phyloP scores from a whole-genome alignment of 2,888 invertebrate species.

The Galerucella calmariensis region DNA sequence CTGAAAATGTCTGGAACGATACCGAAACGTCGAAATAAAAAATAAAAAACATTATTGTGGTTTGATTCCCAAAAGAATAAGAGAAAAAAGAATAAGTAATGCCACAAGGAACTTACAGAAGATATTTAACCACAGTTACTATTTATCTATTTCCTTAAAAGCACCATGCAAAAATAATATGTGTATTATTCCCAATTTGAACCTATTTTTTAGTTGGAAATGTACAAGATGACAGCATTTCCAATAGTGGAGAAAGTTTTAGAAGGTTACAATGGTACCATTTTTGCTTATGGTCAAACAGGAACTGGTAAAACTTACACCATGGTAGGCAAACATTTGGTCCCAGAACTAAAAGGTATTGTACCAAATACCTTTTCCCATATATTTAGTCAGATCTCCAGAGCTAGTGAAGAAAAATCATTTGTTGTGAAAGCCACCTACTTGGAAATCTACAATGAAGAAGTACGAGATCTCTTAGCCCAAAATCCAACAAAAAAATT shows the following conservation, averaged over 20 bases:
- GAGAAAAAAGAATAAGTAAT: no score
- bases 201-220: conserved; percentile 76
- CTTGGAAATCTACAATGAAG: conserved; percentile 99
- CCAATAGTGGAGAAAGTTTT: conserved; percentile 97
- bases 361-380: conserved; percentile 99
- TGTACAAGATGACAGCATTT: conserved; percentile 95
- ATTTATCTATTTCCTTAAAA: background rate
- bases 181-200: background rate
- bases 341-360: conserved; percentile 92
- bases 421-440: conserved; percentile 98
- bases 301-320: conserved; percentile 99
- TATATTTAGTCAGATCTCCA: conserved; percentile 97
- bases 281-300: conserved; percentile 90
- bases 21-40: no score
- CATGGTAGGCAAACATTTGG: conserved; percentile 92
- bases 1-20: no score
- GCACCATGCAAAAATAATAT: background rate
- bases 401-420: conserved; percentile 77
- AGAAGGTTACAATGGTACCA: conserved; percentile 95
- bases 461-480: conserved; percentile 90
- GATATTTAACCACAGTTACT: no score
- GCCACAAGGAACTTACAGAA: no score
- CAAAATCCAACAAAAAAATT: conserved; percentile 87
- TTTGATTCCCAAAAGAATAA: no score
- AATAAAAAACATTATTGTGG: no score